Evolutionary conservation across 2,888 invertebrate species (phyloP), one percentile per base, ranked within the genome.

Genomic region (Strigamia maritima): DNA sequence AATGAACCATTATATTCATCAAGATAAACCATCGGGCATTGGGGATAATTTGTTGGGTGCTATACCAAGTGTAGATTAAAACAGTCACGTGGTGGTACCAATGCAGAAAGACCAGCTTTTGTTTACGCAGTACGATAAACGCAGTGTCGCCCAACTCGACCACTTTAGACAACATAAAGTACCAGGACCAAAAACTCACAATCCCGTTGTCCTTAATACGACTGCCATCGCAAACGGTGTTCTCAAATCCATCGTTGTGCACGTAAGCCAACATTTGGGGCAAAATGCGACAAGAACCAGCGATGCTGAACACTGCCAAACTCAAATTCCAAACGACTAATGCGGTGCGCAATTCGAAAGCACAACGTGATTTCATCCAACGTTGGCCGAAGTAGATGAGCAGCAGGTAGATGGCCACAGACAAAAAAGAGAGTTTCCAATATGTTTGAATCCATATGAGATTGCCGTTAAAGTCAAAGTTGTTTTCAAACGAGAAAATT

Each of bases 371-470:
- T 86, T 94, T 93, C 98, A 99, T 99, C 85, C 93, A 93, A 85
- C 93, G 91, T 86, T 96, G 95, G 75, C 96, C 96, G 81, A 93
- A 93, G 87, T 97, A 98, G 84, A 99, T 95, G 81, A 96, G 89
- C 81, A 95, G 90, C 92, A 98, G 94, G 87, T 99, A 99, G 82
- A 93, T 89, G 82, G 94, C 94, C 82, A 93, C 90, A 85, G 92
- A 93, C 85, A 92, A 93, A 85, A 95, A 95, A 7, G 35, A 35
- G n/a, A n/a, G 80, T 80, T 94, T n/a, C n/a, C n/a, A n/a, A n/a
- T n/a, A n/a, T n/a, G n/a, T n/a, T n/a, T n/a, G n/a, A n/a, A n/a
- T n/a, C n/a, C n/a, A n/a, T n/a, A n/a, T n/a, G n/a, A n/a, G n/a
- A n/a, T n/a, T n/a, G n/a, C n/a, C n/a, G n/a, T n/a, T n/a, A n/a